These are phyloP conservation scores for Halocynthia aurantium DNA, from an alignment of 23 tunicate genomes.

Conservation along the genomic window DNA sequence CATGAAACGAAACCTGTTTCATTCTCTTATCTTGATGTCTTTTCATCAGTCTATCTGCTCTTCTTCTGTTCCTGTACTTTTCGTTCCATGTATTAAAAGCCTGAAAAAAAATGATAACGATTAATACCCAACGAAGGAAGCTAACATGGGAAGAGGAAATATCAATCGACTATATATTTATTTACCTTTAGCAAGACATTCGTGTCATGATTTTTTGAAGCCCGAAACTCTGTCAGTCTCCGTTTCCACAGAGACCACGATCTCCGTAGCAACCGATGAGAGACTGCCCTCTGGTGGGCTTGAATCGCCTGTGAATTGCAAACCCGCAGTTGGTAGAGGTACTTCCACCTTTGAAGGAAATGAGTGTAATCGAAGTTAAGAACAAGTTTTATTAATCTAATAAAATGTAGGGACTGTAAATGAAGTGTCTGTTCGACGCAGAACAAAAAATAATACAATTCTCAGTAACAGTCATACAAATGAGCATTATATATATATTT, in stretches of 20 bases:
- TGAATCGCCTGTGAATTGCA: background rate
- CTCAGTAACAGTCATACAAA: too few relatives aligned
- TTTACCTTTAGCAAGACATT: too few relatives aligned
- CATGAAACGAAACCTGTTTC: background rate
- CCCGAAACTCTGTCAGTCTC: background rate
- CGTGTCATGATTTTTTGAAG: too few relatives aligned
- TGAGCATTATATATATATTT: background rate
- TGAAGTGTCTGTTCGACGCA: background rate
- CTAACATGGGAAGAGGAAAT: too few relatives aligned
- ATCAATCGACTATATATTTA: too few relatives aligned
- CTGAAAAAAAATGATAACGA: background rate
- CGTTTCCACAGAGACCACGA: background rate
- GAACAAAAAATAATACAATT: too few relatives aligned
- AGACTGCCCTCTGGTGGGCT: slow-evolving; percentile 4
- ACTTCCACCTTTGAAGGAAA: background rate
- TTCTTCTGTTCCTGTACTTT: background rate
- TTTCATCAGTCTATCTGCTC: slow-evolving; percentile 2
- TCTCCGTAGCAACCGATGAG: background rate
- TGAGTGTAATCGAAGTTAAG: too few relatives aligned
- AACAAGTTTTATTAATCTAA: too few relatives aligned
- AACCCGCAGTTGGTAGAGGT: background rate
- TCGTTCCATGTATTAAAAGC: background rate
- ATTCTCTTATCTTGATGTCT: background rate
- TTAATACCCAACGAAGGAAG: background rate
- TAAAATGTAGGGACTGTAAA: too few relatives aligned